Base-by-base conservation (phyloP, 1,140 invertebrate species). In the Pissodes strobi region DNA sequence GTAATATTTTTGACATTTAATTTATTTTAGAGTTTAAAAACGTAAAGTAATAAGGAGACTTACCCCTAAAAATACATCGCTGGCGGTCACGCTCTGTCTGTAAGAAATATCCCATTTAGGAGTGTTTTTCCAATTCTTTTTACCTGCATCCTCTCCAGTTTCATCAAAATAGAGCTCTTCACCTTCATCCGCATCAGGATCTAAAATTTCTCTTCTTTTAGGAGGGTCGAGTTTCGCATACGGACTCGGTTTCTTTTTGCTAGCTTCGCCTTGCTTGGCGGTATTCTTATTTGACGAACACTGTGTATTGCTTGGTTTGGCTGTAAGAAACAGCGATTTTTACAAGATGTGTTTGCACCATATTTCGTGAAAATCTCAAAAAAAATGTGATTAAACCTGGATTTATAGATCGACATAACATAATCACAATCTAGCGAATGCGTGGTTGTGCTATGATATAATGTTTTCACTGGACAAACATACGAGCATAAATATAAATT, bases 61-160 rank as follows among this genome's bases (percentile, higher is more conserved):
- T 78, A 91, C 90, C 78, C 91, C 90, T 45, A 95, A 80, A 79
- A 87, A 95, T 27, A 95, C 85, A 76, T 96, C 92, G 78, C 94
- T 91, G 0, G 92, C 85, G 8, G 86, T 86, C 1, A 96, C 90
- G 46, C 88, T 82, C 77, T 96, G 93, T 69, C 90, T 88, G 74
- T 92, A 95, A 71, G 88, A 84, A 72, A 94, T 90, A 17, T 89
- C 87, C 80, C 91, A 95, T 67, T 87, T 83, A 0, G 93, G 93
- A 34, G 83, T 81, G 71, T 85, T 84, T 45, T 90, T 75, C 76
- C 77, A 78, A 45, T 74, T 69, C 8, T 60, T 49, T 9, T 53
- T 19, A 5, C 13, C n/a, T 27, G 30, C 17, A 37, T 37, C 18
- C 9, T 21, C 15, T 45, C 60, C 8, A 34, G 57, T 51, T 58